phyloP scores from a whole-genome alignment of 2,888 invertebrate genomes.

The Osedax frankpressi region DNA sequence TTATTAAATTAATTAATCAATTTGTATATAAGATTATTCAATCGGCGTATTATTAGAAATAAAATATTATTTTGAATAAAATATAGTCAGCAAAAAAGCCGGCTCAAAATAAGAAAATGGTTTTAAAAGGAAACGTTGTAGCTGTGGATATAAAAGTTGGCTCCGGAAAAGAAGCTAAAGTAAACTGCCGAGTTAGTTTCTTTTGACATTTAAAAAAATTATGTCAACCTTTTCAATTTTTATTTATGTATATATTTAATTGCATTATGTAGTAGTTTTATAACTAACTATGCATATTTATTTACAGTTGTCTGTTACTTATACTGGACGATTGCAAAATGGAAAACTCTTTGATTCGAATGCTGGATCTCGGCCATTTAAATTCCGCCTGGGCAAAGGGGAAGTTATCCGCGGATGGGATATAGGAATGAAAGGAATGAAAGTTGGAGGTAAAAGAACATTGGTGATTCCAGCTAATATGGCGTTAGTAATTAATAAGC shows the following conservation, averaged over 20 bases:
- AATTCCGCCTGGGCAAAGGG: conserved; percentile 67
- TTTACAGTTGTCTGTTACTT: conserved; percentile 58
- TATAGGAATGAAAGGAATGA: conserved; percentile 66
- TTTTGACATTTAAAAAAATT: not conserved
- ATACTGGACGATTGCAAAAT: conserved; percentile 65
- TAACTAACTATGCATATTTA: not conserved
- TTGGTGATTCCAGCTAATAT: conserved; percentile 69
- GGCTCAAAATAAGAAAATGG: not conserved
- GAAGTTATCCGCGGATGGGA: conserved; percentile 88
- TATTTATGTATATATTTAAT: not conserved
- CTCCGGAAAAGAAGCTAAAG: conserved; percentile 62
- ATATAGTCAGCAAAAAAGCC: not conserved
- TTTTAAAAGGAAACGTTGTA: conserved; percentile 53
- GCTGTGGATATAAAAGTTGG: conserved; percentile 69
- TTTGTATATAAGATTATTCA: not conserved
- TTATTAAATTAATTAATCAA: not conserved
- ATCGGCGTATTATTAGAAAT: too few relatives aligned
- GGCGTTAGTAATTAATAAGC: conserved; percentile 57
- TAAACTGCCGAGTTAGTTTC: conserved; percentile 55
- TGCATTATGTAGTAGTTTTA: not conserved
- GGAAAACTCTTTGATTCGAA: conserved; percentile 73
- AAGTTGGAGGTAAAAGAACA: conserved; percentile 76
- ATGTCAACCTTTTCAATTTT: not conserved
- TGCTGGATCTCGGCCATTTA: conserved; percentile 66
- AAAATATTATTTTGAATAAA: too few relatives aligned